Conservation (phyloP, 2,888 invertebrate genomes). For the Aphidius colemani region DNA sequence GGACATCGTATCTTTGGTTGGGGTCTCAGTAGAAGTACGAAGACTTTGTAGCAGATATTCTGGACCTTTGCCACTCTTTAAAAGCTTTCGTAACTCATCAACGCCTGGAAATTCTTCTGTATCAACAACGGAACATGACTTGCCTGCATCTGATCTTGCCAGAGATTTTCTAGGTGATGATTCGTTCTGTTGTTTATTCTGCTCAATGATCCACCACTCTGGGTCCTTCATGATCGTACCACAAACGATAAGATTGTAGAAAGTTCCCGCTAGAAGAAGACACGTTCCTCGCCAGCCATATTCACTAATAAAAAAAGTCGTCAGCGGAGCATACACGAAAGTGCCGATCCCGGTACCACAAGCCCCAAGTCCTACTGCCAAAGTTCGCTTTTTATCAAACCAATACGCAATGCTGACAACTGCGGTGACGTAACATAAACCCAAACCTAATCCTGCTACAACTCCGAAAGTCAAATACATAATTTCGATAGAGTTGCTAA, state of each 20-base stretch:
- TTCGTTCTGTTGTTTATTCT: constrained; percentile 60
- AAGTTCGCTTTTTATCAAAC: constrained; percentile 85
- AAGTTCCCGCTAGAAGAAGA: constrained; percentile 79
- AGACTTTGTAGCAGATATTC: constrained; percentile 70
- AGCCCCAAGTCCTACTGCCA: constrained; percentile 86
- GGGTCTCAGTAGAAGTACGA: constrained; percentile 66
- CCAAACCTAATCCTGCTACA: constrained; percentile 81
- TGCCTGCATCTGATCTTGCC: constrained; percentile 63
- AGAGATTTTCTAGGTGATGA: constrained; percentile 62
- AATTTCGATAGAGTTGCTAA: constrained; percentile 74
- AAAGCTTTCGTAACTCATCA: constrained; percentile 70
- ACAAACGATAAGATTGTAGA: constrained; percentile 83
- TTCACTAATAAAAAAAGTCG: constrained; percentile 75
- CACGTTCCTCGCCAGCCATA: constrained; percentile 88
- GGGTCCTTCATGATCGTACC: constrained; percentile 88
- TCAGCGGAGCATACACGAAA: constrained; percentile 84
- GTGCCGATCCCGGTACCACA: constrained; percentile 91
- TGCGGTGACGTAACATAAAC: constrained; percentile 85
- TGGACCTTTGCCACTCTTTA: constrained; percentile 73
- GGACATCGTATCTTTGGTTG: constrained; percentile 57
- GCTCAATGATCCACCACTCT: constrained; percentile 76
- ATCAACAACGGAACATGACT: constrained; percentile 61
- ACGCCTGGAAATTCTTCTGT: constrained; percentile 67
- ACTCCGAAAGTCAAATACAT: constrained; percentile 86
- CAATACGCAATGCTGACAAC: constrained; percentile 91